Evolutionary conservation across 2,797 vertebrate species (phyloP).

Genomic region (Agapornis canus): DNA sequence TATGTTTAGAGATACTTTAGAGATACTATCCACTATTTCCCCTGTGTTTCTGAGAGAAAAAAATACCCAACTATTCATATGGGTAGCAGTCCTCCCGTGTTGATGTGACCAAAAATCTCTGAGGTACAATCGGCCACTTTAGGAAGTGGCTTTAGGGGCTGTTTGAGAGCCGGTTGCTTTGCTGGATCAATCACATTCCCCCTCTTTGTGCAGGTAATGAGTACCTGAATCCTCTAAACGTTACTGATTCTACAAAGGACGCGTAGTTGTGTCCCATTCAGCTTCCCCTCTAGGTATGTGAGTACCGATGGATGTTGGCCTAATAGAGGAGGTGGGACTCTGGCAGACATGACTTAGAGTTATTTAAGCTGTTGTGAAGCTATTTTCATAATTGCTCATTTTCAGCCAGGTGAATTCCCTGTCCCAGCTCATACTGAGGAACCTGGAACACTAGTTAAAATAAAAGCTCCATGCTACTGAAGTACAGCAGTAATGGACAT

Average conservation of each 20-base stretch:
- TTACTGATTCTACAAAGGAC: neutral
- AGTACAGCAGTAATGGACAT: neutral
- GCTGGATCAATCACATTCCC: neutral
- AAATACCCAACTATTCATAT: fast-evolving
- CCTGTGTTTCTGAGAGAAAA: neutral
- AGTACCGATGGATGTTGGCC: neutral
- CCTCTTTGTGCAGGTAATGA: neutral
- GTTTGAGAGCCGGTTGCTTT: neutral
- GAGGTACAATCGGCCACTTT: fast-evolving
- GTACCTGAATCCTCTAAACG: neutral
- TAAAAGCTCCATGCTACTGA: neutral
- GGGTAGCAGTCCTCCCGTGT: neutral
- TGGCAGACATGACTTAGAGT: neutral
- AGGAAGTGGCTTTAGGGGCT: neutral
- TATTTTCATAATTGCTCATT: neutral
- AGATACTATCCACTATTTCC: neutral
- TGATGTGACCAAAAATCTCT: neutral
- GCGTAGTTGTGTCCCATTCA: neutral
- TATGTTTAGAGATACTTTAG: neutral
- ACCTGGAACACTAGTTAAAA: neutral
- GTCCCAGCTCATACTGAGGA: neutral
- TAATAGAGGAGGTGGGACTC: neutral
- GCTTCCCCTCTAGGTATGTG: neutral
- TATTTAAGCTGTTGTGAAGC: neutral
- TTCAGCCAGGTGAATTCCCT: neutral